Evolutionary conservation across 2,888 invertebrate genomes (phyloP), one percentile per base, ranked within the genome.

Genomic region (Diplazon laetatorius): DNA sequence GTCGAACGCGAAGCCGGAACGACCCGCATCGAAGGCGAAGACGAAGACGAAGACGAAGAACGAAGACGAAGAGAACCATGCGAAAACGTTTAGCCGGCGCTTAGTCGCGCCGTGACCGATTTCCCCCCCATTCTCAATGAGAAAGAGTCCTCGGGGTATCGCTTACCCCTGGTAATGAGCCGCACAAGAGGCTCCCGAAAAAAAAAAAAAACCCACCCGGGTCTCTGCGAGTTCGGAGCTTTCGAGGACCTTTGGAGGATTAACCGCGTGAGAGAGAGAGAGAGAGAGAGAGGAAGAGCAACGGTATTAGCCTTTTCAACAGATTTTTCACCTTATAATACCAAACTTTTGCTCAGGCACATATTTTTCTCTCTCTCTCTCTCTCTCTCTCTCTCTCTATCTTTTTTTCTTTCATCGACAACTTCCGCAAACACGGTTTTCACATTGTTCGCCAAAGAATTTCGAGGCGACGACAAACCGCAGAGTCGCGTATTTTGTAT

Each of bases 81-180:
- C 10, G 55, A 75, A 75, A 74, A 71, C 70, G 79, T 73, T 80
- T 80, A 75, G 80, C 77, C 71, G 71, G 76, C 75, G 80, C 83
- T 85, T 83, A 83, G 75, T 77, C 79, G 73, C 82, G 83, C 78
- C 76, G 80, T 2, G 79, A 73, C 74, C 76, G 82, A 81, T 77
- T 81, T 57, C 30, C 30, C 30, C 30, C 30, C 30, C 30, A 2
- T 6, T 6, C 30, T 30, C 30, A 5, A 6, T 5, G 78, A 85
- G 84, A 83, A 80, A 74, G 62, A 80, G 73, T 73, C 74, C 76
- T 80, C 69, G 78, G n/a, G 81, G 84, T 85, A 85, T 85, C 85
- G 82, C 77, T 85, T 85, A 85, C 85, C 80, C 81, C 69, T 68
- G 80, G 75, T 78, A 80, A 81, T 77, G 76, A 76, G 79, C 73